Evolutionary conservation across 1,140 invertebrate genomes (phyloP).

Genomic region (Aphis gossypii): DNA sequence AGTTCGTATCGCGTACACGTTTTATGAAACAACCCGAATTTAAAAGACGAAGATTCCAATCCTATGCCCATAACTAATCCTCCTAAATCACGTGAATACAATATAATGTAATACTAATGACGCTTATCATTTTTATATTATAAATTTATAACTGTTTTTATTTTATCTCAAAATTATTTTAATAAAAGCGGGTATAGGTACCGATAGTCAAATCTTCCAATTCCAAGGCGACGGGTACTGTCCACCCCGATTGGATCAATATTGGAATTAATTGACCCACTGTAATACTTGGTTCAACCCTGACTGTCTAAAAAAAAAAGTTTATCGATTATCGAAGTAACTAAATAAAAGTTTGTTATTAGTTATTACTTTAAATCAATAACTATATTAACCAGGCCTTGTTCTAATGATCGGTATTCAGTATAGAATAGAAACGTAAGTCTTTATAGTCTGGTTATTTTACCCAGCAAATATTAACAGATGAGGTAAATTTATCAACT

Average conservation of each 20-base stretch:
- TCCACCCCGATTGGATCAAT: slow-evolving; percentile 75
- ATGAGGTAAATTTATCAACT: too few species aligned
- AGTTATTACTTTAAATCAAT: too few species aligned
- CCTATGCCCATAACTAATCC: slow-evolving; percentile 86
- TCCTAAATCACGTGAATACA: slow-evolving; percentile 65
- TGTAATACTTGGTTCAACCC: slow-evolving; percentile 79
- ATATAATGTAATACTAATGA: background rate
- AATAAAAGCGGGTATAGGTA: slow-evolving; percentile 61
- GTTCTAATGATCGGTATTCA: too few species aligned
- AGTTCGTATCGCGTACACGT: slow-evolving; percentile 79
- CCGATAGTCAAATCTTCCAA: slow-evolving; percentile 82
- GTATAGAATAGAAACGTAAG: too few species aligned
- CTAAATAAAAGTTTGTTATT: too few species aligned
- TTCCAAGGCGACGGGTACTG: slow-evolving; percentile 80
- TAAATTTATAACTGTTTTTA: background rate
- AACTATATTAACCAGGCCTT: too few species aligned
- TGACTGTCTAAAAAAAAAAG: slow-evolving; percentile 67
- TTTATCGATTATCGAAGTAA: too few species aligned
- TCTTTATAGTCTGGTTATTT: too few species aligned
- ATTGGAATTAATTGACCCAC: slow-evolving; percentile 82
- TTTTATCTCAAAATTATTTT: background rate
- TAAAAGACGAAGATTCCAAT: slow-evolving; percentile 81
- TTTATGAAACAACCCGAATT: slow-evolving; percentile 81
- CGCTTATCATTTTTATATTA: background rate
- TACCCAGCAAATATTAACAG: too few species aligned